A percentile compares a stretch with the other conserved stretches of the same genome.
Conservation (phyloP, 2,113 vertebrate species). For the Octodon degus region DNA sequence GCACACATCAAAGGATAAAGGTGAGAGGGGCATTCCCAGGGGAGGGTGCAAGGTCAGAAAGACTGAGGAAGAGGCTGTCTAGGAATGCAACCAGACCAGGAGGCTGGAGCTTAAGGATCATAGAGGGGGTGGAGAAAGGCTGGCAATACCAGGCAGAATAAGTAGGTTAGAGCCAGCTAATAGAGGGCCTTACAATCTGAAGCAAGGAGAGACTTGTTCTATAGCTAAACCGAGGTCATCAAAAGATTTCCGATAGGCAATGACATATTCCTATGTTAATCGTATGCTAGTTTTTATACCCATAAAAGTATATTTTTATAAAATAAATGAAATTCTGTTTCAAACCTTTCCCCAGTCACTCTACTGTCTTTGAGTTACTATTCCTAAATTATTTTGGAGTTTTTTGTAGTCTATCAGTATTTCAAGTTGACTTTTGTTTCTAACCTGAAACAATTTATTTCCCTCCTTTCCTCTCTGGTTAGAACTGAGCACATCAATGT, state of each 20-base stretch:
- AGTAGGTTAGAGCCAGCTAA: slow-evolving; percentile 68
- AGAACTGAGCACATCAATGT: slow-evolving; percentile 25
- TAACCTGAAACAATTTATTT: not conserved
- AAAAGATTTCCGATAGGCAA: slow-evolving; percentile 9
- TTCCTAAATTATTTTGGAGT: not conserved
- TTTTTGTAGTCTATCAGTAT: not conserved
- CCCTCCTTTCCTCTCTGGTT: not conserved
- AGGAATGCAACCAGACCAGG: slow-evolving; percentile 36
- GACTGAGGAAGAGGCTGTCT: not conserved
- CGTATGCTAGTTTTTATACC: slow-evolving; percentile 37
- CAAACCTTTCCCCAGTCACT: not conserved
- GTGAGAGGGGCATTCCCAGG: not conserved
- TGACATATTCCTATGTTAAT: slow-evolving; percentile 19
- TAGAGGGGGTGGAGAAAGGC: not conserved
- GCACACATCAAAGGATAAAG: not conserved
- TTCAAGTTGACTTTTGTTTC: slow-evolving; percentile 52
- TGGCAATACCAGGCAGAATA: slow-evolving; percentile 3
- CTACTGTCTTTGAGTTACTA: not conserved
- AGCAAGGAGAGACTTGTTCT: not conserved
- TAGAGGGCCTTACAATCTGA: slow-evolving; percentile 14
- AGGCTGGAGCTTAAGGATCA: not conserved
- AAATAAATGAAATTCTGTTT: slow-evolving; percentile 29
- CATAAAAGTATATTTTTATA: slow-evolving; percentile 24
- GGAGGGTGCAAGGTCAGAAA: not conserved
- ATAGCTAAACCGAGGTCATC: slow-evolving; percentile 7